Evolutionary conservation across 2,797 vertebrate genomes (phyloP).

Genomic region (Stomatorhinus walkeri): DNA sequence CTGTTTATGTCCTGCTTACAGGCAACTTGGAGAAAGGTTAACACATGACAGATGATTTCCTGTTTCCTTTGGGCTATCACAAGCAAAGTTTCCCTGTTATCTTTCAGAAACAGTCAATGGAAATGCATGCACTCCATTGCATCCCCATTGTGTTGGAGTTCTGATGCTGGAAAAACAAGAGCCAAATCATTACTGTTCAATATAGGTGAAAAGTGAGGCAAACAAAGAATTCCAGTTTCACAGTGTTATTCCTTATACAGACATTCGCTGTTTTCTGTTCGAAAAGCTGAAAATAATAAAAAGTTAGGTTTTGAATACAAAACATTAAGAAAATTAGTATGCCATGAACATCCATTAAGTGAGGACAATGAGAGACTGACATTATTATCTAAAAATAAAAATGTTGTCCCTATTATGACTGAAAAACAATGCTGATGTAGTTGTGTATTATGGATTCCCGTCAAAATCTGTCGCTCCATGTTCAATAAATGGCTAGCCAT

Average conservation of each 20-base stretch:
- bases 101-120: conserved; percentile 51
- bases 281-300: neutral
- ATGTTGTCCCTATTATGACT: neutral
- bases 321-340: neutral
- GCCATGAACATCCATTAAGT: neutral
- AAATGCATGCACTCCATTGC: conserved; percentile 47
- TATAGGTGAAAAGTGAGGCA: conserved; percentile 14
- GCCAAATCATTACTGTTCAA: conserved; percentile 24
- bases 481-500: neutral
- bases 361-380: neutral
- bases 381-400: neutral
- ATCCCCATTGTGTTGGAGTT: conserved; percentile 37
- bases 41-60: conserved; percentile 55
- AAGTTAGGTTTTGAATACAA: neutral
- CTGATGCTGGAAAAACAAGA: conserved; percentile 41
- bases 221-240: neutral
- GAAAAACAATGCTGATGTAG: neutral
- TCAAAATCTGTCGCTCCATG: neutral
- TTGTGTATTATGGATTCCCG: neutral
- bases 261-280: neutral
- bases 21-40: conserved; percentile 49
- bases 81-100: conserved; percentile 43
- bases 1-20: conserved; percentile 34
- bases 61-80: conserved; percentile 50
- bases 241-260: neutral